Evolutionary conservation across 2,888 invertebrate genomes (phyloP).

Genomic region (Coelopa pilipes): DNA sequence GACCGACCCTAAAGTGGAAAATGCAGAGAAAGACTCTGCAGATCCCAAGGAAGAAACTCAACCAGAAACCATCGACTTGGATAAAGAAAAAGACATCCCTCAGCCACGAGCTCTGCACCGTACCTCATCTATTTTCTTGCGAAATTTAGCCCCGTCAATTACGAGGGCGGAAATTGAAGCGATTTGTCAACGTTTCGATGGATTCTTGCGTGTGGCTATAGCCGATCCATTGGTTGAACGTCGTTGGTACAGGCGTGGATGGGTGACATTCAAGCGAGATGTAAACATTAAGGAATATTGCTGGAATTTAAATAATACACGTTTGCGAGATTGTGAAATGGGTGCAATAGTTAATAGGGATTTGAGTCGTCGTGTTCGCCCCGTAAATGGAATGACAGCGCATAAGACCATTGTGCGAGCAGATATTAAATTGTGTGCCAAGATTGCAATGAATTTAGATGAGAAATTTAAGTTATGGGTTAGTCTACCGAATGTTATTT

Average conservation of each 20-base stretch:
- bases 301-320: slow-evolving; percentile 96
- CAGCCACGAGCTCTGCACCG: slow-evolving; percentile 85
- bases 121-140: slow-evolving; percentile 95
- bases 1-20: slow-evolving; percentile 41
- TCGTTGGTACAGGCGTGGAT: slow-evolving; percentile 95
- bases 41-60: slow-evolving; percentile 20
- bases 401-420: slow-evolving; percentile 89
- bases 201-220: slow-evolving; percentile 93
- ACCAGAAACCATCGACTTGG: slow-evolving; percentile 67
- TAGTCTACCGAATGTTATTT: slow-evolving; percentile 27
- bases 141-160: slow-evolving; percentile 95
- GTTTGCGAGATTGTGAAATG: slow-evolving; percentile 70
- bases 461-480: slow-evolving; percentile 84
- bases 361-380: slow-evolving; percentile 90
- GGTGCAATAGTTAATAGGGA: slow-evolving; percentile 94
- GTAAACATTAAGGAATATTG: slow-evolving; percentile 99
- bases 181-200: slow-evolving; percentile 91
- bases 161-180: slow-evolving; percentile 97
- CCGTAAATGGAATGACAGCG: slow-evolving; percentile 89
- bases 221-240: slow-evolving; percentile 97
- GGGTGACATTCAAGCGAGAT: slow-evolving; percentile 96
- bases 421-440: slow-evolving; percentile 92
- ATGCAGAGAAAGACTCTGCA: slow-evolving; percentile 21
- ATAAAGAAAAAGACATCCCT: slow-evolving; percentile 67
- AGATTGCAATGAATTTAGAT: slow-evolving; percentile 91